Conservation (phyloP, 1,140 invertebrate genomes). For the Drosophila pallidifrons region DNA sequence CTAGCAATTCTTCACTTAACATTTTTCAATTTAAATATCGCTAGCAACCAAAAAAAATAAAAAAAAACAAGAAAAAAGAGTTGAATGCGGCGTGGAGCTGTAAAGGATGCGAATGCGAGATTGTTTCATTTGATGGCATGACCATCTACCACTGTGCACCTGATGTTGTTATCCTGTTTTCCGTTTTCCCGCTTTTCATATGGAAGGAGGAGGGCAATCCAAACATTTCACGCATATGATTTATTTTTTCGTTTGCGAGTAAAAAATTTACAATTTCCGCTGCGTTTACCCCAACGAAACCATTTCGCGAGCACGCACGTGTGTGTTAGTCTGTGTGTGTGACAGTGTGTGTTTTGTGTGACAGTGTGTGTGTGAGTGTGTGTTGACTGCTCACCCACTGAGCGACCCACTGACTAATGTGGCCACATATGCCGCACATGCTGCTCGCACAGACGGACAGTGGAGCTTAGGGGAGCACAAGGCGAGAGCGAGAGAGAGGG, state of each 20-base stretch:
- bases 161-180: constrained; percentile 36
- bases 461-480: background rate
- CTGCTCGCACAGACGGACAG: constrained; percentile 13
- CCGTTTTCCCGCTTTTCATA: background rate
- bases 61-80: no score
- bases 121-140: constrained; percentile 3
- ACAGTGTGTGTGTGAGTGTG: background rate
- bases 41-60: no score
- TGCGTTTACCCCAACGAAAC: constrained; percentile 53
- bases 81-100: background rate
- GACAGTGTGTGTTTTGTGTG: constrained; percentile 6
- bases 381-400: constrained; percentile 33
- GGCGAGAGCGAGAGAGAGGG: background rate
- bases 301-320: constrained; percentile 44
- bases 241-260: constrained; percentile 52
- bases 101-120: background rate
- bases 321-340: constrained; percentile 1
- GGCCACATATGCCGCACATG: constrained; percentile 52
- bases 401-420: constrained; percentile 48
- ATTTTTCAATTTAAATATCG: no score
- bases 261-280: constrained; percentile 62
- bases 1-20: background rate
- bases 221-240: constrained; percentile 61
- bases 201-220: constrained; percentile 24
- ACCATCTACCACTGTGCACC: constrained; percentile 34